Evolutionary conservation across 2,888 invertebrate species (phyloP).

Genomic region (Agrypnus murinus): DNA sequence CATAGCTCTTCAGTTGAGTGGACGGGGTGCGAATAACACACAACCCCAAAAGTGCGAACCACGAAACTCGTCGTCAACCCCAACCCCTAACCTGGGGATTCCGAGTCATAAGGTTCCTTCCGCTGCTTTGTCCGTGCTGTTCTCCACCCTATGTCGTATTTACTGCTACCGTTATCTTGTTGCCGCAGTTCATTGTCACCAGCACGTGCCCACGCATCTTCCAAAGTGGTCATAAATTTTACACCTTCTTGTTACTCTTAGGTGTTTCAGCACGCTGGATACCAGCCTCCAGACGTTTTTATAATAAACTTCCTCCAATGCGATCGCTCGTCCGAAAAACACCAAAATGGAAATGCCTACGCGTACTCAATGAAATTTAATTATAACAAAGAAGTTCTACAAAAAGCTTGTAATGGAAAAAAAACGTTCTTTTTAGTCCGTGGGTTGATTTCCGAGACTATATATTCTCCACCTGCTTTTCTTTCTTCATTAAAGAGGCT

Average conservation of each 20-base stretch:
- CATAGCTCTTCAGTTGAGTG: constrained; percentile 47
- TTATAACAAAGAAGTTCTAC: constrained; percentile 20
- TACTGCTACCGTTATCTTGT: constrained; percentile 45
- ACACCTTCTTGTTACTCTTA: constrained; percentile 47
- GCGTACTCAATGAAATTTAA: constrained; percentile 36
- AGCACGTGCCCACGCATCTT: constrained; percentile 49
- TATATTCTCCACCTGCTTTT: constrained; percentile 19
- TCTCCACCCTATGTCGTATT: constrained; percentile 39
- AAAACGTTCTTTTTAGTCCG: constrained; percentile 19
- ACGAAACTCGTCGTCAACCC: constrained; percentile 26
- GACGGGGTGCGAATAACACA: constrained; percentile 41
- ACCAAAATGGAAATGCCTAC: constrained; percentile 33
- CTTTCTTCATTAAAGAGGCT: too few species aligned
- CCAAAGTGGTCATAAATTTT: constrained; percentile 48
- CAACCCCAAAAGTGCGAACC: constrained; percentile 28
- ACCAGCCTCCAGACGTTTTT: constrained; percentile 18
- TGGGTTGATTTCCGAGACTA: constrained; percentile 24
- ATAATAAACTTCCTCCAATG: constrained; percentile 23
- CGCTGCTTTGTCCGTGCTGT: constrained; percentile 39
- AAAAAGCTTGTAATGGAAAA: constrained; percentile 22
- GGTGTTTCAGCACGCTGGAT: constrained; percentile 27
- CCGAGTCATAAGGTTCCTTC: constrained; percentile 45
- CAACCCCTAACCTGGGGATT: constrained; percentile 27
- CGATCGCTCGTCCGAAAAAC: constrained; percentile 7
- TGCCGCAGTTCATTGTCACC: constrained; percentile 49